Evolutionary conservation across 2,888 invertebrate species (phyloP).

Genomic region (Scotopteryx bipunctaria): DNA sequence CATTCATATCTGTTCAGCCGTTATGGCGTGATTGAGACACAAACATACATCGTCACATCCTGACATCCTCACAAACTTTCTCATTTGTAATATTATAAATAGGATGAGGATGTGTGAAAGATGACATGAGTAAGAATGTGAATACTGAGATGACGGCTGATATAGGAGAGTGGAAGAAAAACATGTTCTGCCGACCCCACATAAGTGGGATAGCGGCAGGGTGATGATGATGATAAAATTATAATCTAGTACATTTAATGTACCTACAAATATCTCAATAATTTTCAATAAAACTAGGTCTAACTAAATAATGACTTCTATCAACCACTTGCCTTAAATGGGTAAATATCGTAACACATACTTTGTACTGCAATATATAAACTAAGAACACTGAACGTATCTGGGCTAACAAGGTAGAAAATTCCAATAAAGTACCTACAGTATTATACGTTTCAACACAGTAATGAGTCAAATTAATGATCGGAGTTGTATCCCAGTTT

Average conservation of each 20-base stretch:
- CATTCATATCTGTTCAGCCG: too few species aligned
- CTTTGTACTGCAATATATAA: neutral
- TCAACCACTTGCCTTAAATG: constrained; percentile 14
- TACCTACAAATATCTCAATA: neutral
- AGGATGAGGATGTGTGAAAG: too few species aligned
- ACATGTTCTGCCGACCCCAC: too few species aligned
- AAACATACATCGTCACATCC: too few species aligned
- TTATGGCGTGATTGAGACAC: too few species aligned
- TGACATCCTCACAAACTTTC: too few species aligned
- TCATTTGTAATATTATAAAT: too few species aligned
- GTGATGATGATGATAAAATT: too few species aligned
- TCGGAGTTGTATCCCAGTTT: neutral
- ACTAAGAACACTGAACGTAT: constrained; percentile 1
- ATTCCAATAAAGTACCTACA: neutral
- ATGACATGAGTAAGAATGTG: too few species aligned
- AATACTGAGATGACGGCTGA: too few species aligned
- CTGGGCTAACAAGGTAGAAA: constrained; percentile 17
- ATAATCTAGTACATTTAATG: neutral
- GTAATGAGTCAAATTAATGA: constrained; percentile 6
- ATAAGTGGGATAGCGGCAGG: too few species aligned
- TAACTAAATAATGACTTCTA: constrained; percentile 11
- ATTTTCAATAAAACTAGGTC: constrained; percentile 14
- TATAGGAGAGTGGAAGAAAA: too few species aligned
- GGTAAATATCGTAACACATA: constrained; percentile 14
- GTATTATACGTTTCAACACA: constrained; percentile 2